Base-by-base conservation (phyloP, 2,113 vertebrate species). In the Grantiella picta region DNA sequence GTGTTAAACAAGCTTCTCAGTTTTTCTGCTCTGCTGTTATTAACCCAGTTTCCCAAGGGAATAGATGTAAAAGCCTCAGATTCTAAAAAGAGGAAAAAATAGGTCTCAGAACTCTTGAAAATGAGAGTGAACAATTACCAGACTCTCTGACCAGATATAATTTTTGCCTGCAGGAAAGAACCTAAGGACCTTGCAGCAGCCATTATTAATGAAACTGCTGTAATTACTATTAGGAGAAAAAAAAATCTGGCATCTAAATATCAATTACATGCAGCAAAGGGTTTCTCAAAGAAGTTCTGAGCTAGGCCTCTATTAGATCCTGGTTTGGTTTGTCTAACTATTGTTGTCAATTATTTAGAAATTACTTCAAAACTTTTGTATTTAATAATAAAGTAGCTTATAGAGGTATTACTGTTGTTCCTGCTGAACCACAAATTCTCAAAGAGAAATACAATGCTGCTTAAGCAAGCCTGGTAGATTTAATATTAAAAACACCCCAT, bases 161-260 rank as follows among this genome's bases (percentile, higher is more conserved):
- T 96, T 93, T 97, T 97, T 97, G 70, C 84, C 80, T 95, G 82
- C 72, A 93, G 93, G 80, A 97, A 56, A 63, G 68, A 96, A 96
- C 54, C 59, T 66, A 81, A 95, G 36, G 68, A 68, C 89, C 65
- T 95, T 96, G 65, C 70, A 95, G 45, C 22, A 96, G 84, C 68
- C 82, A 80, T 97, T 98, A 96, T 97, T 96, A 97, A 96, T 97
- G 96, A 89, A 77, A 72, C 49, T 50, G 27, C 78, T 97, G 95
- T 90, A 97, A 97, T 97, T 97, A 96, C 89, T 91, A 92, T 88
- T 94, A 96, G 85, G 49, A 93, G 92, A 79, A 96, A 96, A 95
- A 83, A 80, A 96, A 92, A 96, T 95, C 50, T 96, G 57, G 78
- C 42, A 12, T 96, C 90, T 94, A 96, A 97, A 96, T 97, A 97